Evolutionary conservation across 1,140 invertebrate genomes (phyloP).

Genomic region (Bicyclus anynana): DNA sequence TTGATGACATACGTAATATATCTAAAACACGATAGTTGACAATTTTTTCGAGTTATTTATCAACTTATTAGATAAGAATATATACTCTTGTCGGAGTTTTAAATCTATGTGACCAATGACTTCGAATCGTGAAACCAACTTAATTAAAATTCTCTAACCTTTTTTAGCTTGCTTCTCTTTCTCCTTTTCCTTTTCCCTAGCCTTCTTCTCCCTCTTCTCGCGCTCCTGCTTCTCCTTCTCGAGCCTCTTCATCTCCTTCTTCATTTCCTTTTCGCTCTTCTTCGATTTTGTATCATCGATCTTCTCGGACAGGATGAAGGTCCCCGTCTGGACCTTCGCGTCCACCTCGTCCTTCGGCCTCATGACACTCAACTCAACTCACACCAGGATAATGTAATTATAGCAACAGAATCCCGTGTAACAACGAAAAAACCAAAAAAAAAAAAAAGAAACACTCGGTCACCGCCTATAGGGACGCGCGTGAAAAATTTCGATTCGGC

Average conservation of each 20-base stretch:
- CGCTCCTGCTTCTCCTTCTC: slow-evolving; percentile 73
- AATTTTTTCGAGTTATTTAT: no score
- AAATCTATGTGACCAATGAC: no score
- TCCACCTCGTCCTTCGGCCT: slow-evolving; percentile 71
- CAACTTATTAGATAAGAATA: no score
- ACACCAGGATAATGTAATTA: slow-evolving; percentile 50
- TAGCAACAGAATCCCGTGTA: slow-evolving; percentile 47
- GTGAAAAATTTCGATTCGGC: slow-evolving; percentile 51
- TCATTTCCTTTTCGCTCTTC: slow-evolving; percentile 73
- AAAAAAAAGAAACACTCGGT: slow-evolving; percentile 39
- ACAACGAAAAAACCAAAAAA: neutral
- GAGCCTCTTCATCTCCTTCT: slow-evolving; percentile 74
- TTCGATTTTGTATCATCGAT: slow-evolving; percentile 73
- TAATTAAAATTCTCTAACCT: slow-evolving; percentile 47
- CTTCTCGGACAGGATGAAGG: slow-evolving; percentile 76
- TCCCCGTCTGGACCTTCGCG: slow-evolving; percentile 63
- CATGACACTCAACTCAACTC: slow-evolving; percentile 48
- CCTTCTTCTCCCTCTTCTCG: slow-evolving; percentile 75
- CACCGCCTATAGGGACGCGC: slow-evolving; percentile 39
- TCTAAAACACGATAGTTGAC: no score
- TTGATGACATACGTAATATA: no score
- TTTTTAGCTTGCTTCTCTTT: slow-evolving; percentile 74
- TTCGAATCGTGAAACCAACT: no score
- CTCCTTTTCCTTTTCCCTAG: slow-evolving; percentile 73
- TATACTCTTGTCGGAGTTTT: no score